Percentiles rank a stretch among this genome's conserved stretches.
Conservation (phyloP, 2,797 vertebrate species). For the Cetoscarus ocellatus region DNA sequence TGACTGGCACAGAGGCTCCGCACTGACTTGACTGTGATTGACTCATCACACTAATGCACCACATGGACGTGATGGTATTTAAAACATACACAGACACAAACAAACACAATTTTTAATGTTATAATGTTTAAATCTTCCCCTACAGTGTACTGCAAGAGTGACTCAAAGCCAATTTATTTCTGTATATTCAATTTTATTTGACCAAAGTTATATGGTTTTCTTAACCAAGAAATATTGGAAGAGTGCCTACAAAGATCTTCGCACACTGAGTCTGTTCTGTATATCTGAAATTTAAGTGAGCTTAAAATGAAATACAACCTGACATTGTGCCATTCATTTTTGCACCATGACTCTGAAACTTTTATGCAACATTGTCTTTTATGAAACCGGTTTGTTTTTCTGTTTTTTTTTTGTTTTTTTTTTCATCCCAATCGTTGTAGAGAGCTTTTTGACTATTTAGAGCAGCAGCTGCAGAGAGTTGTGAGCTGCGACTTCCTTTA, state of each 20-base stretch:
- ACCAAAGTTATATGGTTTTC: background rate
- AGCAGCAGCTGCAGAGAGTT: too few species aligned
- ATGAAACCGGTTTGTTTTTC: too few species aligned
- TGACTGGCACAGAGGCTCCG: conserved; percentile 68
- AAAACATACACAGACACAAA: conserved; percentile 29
- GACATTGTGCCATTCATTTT: too few species aligned
- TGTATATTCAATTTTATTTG: conserved; percentile 23
- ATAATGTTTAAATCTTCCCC: conserved; percentile 29
- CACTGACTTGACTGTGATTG: conserved; percentile 61
- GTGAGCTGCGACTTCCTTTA: too few species aligned
- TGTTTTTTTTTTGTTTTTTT: too few species aligned
- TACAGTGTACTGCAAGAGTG: conserved; percentile 14
- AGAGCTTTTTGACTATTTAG: too few species aligned
- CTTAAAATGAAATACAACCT: too few species aligned
- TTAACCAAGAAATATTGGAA: background rate
- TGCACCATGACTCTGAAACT: too few species aligned
- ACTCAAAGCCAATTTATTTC: conserved; percentile 8
- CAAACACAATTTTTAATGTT: background rate
- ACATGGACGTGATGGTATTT: conserved; percentile 34
- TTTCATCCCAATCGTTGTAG: too few species aligned
- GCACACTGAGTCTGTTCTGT: too few species aligned
- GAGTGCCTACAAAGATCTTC: conserved; percentile 25
- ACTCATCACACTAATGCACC: conserved; percentile 37
- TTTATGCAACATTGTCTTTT: too few species aligned
- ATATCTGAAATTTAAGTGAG: too few species aligned